Percentiles rank a stretch among this genome's conserved stretches.
Evolutionary conservation across 2,113 vertebrate species (phyloP).

Genomic region (Mus spicilegus): DNA sequence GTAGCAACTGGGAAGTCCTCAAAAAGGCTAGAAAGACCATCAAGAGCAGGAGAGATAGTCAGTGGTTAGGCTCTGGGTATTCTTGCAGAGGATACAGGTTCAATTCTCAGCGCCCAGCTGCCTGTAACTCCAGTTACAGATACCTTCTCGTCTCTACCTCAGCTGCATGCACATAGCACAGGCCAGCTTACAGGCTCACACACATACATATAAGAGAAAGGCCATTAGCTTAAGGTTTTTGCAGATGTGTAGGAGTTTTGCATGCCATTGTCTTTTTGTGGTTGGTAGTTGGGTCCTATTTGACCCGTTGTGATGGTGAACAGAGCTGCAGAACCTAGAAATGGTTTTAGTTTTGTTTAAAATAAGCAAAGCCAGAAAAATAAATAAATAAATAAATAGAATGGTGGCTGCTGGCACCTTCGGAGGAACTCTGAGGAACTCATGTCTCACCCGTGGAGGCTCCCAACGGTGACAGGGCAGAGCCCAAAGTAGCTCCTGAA

Average conservation of each 20-base stretch:
- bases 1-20: not conserved
- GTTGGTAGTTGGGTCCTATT: not conserved
- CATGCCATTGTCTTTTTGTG: not conserved
- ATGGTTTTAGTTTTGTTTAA: slow-evolving; percentile 26
- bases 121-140: not conserved
- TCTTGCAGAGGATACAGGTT: not conserved
- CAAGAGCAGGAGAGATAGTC: not conserved
- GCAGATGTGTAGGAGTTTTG: not conserved
- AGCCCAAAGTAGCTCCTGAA: not conserved
- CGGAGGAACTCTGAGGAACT: not conserved
- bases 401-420: not conserved
- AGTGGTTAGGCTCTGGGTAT: not conserved
- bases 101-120: not conserved
- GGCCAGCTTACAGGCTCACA: not conserved
- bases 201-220: not conserved
- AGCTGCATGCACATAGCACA: not conserved
- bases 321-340: not conserved
- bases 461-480: no score
- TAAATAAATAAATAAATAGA: not conserved
- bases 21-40: not conserved
- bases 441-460: not conserved
- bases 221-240: not conserved
- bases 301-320: not conserved
- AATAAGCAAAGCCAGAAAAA: not conserved
- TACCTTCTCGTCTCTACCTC: not conserved